Evolutionary conservation across 2,113 vertebrate genomes (phyloP), one percentile per base, ranked within the genome.

Genomic region (Gadus macrocephalus): DNA sequence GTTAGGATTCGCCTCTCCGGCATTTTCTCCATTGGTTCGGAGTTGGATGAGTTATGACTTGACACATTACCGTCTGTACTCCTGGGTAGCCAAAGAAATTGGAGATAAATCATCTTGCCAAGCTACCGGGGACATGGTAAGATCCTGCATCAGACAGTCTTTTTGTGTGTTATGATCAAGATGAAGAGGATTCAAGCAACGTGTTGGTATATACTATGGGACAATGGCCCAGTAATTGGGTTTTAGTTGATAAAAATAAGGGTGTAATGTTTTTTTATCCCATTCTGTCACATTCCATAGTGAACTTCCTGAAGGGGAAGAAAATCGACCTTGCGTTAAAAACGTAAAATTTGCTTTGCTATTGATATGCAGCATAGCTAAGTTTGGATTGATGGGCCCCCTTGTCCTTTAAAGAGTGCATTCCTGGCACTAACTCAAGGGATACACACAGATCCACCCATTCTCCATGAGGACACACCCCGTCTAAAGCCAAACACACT

Each of bases 41-140:
- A 69, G 75, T 74, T 73, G 77, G 85, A 86, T 87, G 83, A 89
- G 90, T 88, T 86, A 87, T 79, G 81, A 77, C 73, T 81, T 80
- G 80, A 89, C 83, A 84, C 80, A 76, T 84, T 83, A 75, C 77
- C 71, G 76, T 83, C 83, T 81, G 76, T 81, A 81, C 78, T 86
- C 80, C 77, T 86, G 80, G 75, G 80, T 81, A 83, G 79, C 73
- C 68, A 62, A 62, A 73, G 71, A 59, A 74, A 86, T 85, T 85
- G 83, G 81, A 86, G 86, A 86, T 87, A 75, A 90, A 90, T 88
- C 83, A 83, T 81, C 73, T 19, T 2, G n/a, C 74, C 66, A 63
- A 71, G 70, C 83, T 78, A 71, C 69, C 71, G 70, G 81, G 84
- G 77, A 81, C 62, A 14, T 5, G 68, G 75, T 76, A 35, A 77